These are phyloP conservation scores for Numenius phaeopus DNA, from an alignment of 2,797 vertebrate species.

Conservation along the genomic window DNA sequence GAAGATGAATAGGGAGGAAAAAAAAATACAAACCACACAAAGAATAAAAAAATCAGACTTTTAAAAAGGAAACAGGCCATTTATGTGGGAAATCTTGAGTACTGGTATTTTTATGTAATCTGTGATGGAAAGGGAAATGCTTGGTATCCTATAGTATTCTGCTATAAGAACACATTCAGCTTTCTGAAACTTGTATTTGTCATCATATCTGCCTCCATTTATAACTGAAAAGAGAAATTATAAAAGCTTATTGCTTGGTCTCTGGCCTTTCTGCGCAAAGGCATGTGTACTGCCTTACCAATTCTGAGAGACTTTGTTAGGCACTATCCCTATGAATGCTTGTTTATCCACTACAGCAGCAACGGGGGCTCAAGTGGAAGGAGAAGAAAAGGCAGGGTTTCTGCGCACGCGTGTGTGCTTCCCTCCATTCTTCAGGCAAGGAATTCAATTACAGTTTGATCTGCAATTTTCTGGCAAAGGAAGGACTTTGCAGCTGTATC, in stretches of 20 bases:
- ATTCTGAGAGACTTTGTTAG: neutral
- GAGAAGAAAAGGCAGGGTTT: neutral
- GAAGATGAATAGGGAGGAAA: neutral
- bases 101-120: neutral
- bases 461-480: neutral
- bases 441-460: neutral
- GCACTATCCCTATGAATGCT: neutral
- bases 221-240: constrained; percentile 8
- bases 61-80: neutral
- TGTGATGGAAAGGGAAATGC: neutral
- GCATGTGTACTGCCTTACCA: neutral
- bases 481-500: neutral
- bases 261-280: neutral
- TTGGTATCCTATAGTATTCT: neutral
- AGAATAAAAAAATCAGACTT: neutral
- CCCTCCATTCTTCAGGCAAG: neutral
- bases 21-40: neutral
- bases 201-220: neutral
- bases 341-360: neutral
- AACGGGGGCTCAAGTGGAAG: neutral
- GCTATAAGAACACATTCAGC: neutral
- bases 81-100: neutral
- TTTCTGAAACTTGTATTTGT: neutral
- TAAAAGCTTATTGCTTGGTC: neutral
- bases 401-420: neutral